phyloP scores from a whole-genome alignment of 1,140 invertebrate genomes.

The Drosophila parvula region DNA sequence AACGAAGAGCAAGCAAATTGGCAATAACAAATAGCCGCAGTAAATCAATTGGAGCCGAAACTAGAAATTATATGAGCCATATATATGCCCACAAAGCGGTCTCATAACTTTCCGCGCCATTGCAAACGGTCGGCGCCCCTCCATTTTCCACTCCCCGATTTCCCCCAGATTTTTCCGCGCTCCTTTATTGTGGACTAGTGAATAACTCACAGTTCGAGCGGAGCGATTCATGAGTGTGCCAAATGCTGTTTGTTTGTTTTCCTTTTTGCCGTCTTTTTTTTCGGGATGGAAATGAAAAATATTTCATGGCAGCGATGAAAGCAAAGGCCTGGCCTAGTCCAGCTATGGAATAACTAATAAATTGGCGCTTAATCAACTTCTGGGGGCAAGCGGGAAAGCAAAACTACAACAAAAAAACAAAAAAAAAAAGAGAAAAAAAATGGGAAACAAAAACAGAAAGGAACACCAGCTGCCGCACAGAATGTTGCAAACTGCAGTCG shows the following conservation, averaged over 20 bases:
- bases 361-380: constrained; percentile 78
- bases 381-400: constrained; percentile 27
- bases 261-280: constrained; percentile 6
- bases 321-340: constrained; percentile 60
- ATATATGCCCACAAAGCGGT: constrained; percentile 59
- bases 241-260: constrained; percentile 60
- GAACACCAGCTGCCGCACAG: constrained; percentile 42
- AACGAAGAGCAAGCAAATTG: constrained; percentile 13
- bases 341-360: constrained; percentile 72
- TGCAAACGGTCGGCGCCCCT: constrained; percentile 41
- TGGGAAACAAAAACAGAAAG: constrained; percentile 39
- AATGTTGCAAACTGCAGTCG: constrained; percentile 46
- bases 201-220: constrained; percentile 47
- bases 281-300: constrained; percentile 63
- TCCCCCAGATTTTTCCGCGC: not conserved
- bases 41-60: constrained; percentile 71
- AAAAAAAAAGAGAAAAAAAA: constrained; percentile 8
- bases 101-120: constrained; percentile 68
- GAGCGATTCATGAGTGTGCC: constrained; percentile 63
- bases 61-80: constrained; percentile 67
- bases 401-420: not conserved
- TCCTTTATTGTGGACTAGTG: constrained; percentile 10
- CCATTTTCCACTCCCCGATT: constrained; percentile 4
- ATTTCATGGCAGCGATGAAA: constrained; percentile 74
- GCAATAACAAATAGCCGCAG: constrained; percentile 36